These are phyloP conservation scores for Loriculus beryllinus DNA, from an alignment of 2,797 vertebrate species.

Conservation along the genomic window DNA sequence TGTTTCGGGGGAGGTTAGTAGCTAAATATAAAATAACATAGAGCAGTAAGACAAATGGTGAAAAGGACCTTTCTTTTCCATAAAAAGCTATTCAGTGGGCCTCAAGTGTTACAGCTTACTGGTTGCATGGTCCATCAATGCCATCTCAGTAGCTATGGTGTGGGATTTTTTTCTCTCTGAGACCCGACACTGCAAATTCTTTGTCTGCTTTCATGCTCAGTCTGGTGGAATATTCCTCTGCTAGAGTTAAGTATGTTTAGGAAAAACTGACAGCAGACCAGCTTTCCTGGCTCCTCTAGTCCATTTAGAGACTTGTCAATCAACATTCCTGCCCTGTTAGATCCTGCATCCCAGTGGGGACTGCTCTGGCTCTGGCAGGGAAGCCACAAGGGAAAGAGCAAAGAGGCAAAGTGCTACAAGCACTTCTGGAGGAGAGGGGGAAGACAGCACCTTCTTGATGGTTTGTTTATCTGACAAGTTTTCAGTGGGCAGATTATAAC, in stretches of 20 bases:
- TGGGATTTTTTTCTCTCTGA: not conserved
- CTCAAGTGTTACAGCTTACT: not conserved
- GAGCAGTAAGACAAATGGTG: not conserved
- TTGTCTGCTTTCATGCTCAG: not conserved
- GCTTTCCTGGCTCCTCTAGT: conserved; percentile 25
- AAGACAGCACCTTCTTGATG: not conserved
- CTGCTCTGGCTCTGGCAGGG: not conserved
- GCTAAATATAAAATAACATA: not conserved
- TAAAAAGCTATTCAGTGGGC: not conserved
- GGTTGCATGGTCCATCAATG: not conserved
- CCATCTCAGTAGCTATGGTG: not conserved
- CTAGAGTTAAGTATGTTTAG: not conserved
- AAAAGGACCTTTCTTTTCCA: not conserved
- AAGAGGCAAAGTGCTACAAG: not conserved
- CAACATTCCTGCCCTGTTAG: conserved; percentile 27
- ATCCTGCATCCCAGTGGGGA: not conserved
- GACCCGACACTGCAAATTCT: not conserved
- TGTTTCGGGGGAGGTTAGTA: not conserved
- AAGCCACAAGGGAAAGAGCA: not conserved
- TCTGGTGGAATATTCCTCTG: not conserved
- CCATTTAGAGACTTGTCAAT: conserved; percentile 7
- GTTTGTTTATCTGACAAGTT: not conserved
- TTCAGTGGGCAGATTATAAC: not conserved
- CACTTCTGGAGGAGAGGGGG: not conserved
- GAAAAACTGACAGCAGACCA: not conserved